Evolutionary conservation across 2,113 vertebrate species (phyloP).

Genomic region (Crotophaga sulcirostris): DNA sequence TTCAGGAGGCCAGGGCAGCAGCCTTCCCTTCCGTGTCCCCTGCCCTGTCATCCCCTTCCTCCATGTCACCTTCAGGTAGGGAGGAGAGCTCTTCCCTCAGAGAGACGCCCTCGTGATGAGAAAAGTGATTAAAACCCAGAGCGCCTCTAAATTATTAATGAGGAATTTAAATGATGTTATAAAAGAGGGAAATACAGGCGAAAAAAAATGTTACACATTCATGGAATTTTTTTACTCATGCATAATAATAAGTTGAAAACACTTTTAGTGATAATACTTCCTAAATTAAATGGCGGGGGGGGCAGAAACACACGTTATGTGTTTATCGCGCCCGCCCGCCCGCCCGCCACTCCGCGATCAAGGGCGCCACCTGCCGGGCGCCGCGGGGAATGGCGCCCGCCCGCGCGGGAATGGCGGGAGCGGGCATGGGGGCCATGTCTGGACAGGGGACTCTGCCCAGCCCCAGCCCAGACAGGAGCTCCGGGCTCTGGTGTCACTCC

Average conservation of each 20-base stretch:
- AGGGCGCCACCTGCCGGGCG: constrained; percentile 75
- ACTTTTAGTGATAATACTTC: constrained; percentile 62
- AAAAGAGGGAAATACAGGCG: constrained; percentile 73
- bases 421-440: no score
- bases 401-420: background rate
- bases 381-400: background rate
- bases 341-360: constrained; percentile 66
- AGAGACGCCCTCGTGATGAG: constrained; percentile 69
- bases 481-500: background rate
- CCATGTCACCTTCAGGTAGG: constrained; percentile 74
- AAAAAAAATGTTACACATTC: constrained; percentile 76
- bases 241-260: constrained; percentile 79
- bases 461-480: background rate
- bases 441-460: no score
- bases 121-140: constrained; percentile 83
- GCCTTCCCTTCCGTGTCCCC: background rate
- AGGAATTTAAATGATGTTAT: constrained; percentile 82
- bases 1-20: background rate
- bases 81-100: constrained; percentile 20
- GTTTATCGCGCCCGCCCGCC: background rate
- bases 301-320: background rate
- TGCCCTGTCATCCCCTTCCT: background rate
- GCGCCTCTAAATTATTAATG: constrained; percentile 79
- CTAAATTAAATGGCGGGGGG: constrained; percentile 44
- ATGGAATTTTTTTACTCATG: constrained; percentile 76